Percentiles rank a stretch among this genome's conserved stretches.
Evolutionary conservation across 2,888 invertebrate species (phyloP).

Genomic region (Drosophila suboccidentalis): DNA sequence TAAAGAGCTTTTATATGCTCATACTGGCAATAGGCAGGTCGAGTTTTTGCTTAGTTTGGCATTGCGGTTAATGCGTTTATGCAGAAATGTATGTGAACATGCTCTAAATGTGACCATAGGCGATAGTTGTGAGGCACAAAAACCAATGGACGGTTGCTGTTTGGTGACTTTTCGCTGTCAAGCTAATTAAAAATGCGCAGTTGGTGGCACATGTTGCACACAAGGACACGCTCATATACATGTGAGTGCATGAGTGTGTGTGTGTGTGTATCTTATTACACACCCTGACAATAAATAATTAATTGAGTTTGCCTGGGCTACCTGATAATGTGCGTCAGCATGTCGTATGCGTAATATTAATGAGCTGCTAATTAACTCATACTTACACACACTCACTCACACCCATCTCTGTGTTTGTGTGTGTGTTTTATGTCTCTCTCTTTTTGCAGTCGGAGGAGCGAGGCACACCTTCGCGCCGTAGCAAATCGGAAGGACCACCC

Average conservation of each 20-base stretch:
- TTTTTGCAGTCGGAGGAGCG: constrained; percentile 90
- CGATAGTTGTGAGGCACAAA: constrained; percentile 39
- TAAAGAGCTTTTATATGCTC: constrained; percentile 20
- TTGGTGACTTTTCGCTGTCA: constrained; percentile 26
- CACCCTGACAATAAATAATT: constrained; percentile 71
- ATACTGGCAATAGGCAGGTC: constrained; percentile 21
- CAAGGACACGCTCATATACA: constrained; percentile 47
- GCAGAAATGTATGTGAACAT: constrained; percentile 24
- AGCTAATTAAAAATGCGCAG: constrained; percentile 73
- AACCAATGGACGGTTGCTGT: constrained; percentile 21
- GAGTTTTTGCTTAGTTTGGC: constrained; percentile 55
- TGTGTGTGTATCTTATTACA: constrained; percentile 36
- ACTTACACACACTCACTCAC: background rate
- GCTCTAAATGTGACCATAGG: background rate
- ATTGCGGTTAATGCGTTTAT: constrained; percentile 72
- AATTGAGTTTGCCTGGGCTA: constrained; percentile 54
- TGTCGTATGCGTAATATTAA: constrained; percentile 75
- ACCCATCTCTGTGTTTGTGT: background rate
- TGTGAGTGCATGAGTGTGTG: constrained; percentile 5
- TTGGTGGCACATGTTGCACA: constrained; percentile 60
- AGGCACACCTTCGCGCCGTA: constrained; percentile 90
- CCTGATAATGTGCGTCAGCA: constrained; percentile 64
- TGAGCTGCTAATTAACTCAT: constrained; percentile 72
- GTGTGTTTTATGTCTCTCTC: constrained; percentile 45
- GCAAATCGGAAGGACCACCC: constrained; percentile 92